Percentiles rank a stretch among this genome's conserved stretches.
These are phyloP conservation scores for Aphidius ervi DNA, from an alignment of 1,140 invertebrate species.

Conservation along the genomic window DNA sequence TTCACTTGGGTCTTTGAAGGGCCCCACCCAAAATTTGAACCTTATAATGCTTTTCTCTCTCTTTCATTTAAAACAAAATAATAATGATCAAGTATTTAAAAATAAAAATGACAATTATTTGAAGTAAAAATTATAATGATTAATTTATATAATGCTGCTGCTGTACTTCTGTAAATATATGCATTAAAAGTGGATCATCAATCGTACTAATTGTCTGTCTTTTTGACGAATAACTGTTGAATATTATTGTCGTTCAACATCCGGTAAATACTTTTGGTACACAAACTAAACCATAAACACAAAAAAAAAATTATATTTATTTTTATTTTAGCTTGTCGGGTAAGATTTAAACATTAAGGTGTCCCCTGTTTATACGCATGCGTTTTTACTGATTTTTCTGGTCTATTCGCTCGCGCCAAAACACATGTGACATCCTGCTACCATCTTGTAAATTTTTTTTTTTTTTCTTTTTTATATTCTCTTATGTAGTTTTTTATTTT, in stretches of 20 bases:
- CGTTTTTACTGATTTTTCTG: conserved; percentile 5
- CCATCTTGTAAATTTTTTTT: neutral
- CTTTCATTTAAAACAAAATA: too few relatives aligned
- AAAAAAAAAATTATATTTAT: too few relatives aligned
- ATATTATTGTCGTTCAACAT: conserved; percentile 8
- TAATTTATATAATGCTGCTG: neutral
- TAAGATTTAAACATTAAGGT: neutral
- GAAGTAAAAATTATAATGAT: neutral
- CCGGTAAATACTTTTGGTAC: neutral
- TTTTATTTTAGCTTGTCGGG: too few relatives aligned
- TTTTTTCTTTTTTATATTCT: neutral
- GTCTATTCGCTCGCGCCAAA: conserved; percentile 22
- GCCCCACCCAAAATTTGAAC: too few relatives aligned
- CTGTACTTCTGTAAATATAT: neutral
- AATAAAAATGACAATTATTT: too few relatives aligned
- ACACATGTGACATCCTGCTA: conserved; percentile 14
- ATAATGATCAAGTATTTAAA: too few relatives aligned
- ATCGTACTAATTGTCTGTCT: conserved; percentile 15
- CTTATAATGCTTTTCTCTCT: too few relatives aligned
- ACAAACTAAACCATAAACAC: too few relatives aligned
- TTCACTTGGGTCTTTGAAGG: too few relatives aligned
- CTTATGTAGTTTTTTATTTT: neutral
- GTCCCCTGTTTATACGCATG: neutral
- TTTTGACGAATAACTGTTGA: conserved; percentile 5
- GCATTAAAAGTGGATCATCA: neutral